These are phyloP conservation scores for Dasyornis broadbenti DNA, from an alignment of 2,113 vertebrate species.

Conservation along the genomic window DNA sequence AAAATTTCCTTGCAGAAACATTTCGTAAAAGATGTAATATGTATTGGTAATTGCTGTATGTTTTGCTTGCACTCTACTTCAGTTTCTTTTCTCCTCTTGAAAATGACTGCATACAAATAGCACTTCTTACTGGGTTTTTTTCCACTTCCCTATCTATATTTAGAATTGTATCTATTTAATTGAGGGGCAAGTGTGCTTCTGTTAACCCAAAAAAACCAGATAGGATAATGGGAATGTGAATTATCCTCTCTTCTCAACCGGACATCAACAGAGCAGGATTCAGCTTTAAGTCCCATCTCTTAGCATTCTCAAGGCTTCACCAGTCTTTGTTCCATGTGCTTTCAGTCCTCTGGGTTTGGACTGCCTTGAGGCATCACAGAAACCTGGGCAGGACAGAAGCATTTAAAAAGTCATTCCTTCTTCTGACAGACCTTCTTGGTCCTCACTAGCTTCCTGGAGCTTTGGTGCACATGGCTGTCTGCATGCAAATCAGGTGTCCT, in stretches of 20 bases:
- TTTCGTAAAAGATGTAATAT: neutral
- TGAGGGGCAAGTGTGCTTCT: neutral
- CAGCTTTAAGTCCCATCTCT: neutral
- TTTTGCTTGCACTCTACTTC: neutral
- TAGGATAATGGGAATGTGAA: neutral
- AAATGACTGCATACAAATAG: neutral
- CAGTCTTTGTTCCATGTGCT: fast-evolving
- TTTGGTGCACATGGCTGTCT: neutral
- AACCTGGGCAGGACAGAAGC: neutral
- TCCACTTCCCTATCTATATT: neutral
- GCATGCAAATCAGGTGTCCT: neutral
- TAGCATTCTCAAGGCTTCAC: neutral
- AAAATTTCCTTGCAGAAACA: neutral
- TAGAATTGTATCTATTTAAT: neutral
- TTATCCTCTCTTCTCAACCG: neutral
- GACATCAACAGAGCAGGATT: neutral
- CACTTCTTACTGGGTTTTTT: neutral
- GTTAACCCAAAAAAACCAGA: neutral
- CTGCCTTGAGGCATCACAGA: neutral
- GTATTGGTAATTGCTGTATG: neutral
- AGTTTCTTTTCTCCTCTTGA: neutral
- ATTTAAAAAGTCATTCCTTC: neutral
- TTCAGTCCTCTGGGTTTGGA: neutral
- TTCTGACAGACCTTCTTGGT: neutral
- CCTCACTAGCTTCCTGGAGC: neutral